Percentiles rank a stretch among this genome's conserved stretches.
These are phyloP conservation scores for Linyphia triangularis DNA, from an alignment of 2,888 invertebrate species.

Conservation along the genomic window DNA sequence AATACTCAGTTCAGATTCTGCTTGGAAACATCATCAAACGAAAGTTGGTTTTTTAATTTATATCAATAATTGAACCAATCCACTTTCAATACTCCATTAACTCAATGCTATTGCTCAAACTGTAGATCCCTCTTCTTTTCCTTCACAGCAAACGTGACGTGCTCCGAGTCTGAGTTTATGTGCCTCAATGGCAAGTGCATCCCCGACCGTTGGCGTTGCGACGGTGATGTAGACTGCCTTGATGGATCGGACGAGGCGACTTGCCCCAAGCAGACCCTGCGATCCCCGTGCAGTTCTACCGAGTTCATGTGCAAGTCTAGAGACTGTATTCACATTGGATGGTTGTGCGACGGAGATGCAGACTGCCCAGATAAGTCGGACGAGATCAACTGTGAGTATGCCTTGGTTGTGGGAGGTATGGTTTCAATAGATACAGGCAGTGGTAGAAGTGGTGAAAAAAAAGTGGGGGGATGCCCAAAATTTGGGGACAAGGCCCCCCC, in stretches of 20 bases:
- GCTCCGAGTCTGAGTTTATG: slow-evolving; percentile 82
- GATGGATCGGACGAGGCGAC: slow-evolving; percentile 77
- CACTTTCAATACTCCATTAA: no score
- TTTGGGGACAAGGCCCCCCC: no score
- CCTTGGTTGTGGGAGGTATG: no score
- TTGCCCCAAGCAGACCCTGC: slow-evolving; percentile 58
- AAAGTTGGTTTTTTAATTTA: no score
- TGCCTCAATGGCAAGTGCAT: slow-evolving; percentile 82
- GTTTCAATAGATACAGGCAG: no score
- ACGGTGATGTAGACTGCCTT: slow-evolving; percentile 82
- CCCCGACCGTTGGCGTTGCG: slow-evolving; percentile 77
- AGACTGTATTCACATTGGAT: slow-evolving; percentile 56
- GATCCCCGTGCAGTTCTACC: slow-evolving; percentile 29
- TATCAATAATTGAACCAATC: no score
- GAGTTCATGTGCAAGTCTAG: slow-evolving; percentile 75
- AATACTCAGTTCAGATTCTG: no score
- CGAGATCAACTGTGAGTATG: slow-evolving; percentile 78
- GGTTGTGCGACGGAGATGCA: slow-evolving; percentile 76
- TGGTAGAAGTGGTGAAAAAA: no score
- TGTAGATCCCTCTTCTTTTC: no score
- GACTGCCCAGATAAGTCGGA: slow-evolving; percentile 80
- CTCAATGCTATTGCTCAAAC: no score
- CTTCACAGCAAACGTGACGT: slow-evolving; percentile 64
- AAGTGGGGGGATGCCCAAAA: no score
- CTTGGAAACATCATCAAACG: no score